phyloP scores from a whole-genome alignment of 2,888 invertebrate species.

The Brachypterus glaber region DNA sequence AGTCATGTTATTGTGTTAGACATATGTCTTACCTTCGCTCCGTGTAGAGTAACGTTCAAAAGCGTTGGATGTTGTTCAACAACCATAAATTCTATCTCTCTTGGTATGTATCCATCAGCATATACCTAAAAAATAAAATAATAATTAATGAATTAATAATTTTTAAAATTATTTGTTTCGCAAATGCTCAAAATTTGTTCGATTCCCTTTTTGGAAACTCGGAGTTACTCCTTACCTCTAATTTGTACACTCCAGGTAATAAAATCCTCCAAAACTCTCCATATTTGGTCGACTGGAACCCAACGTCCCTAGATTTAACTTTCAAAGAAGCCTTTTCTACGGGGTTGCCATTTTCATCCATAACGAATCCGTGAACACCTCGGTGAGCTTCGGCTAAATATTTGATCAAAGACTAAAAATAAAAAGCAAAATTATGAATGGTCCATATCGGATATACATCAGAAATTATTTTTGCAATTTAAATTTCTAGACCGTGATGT shows the following conservation, averaged over 20 bases:
- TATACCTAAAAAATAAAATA: slow-evolving; percentile 62
- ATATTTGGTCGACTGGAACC: slow-evolving; percentile 75
- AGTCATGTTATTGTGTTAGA: too few species aligned
- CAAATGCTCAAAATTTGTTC: not conserved
- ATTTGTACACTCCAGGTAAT: slow-evolving; percentile 74
- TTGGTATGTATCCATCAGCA: slow-evolving; percentile 74
- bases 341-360: slow-evolving; percentile 67
- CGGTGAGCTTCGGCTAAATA: slow-evolving; percentile 79
- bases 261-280: slow-evolving; percentile 95
- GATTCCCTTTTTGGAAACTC: too few species aligned
- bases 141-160: too few species aligned
- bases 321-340: slow-evolving; percentile 70
- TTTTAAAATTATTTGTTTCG: not conserved
- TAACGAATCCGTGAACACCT: slow-evolving; percentile 81
- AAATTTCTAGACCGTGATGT: too few species aligned
- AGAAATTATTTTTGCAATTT: too few species aligned
- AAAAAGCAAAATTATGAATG: slow-evolving; percentile 1
- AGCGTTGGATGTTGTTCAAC: slow-evolving; percentile 77
- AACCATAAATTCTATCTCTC: slow-evolving; percentile 78
- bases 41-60: slow-evolving; percentile 71
- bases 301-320: slow-evolving; percentile 73
- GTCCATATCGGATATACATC: too few species aligned
- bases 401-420: slow-evolving; percentile 62
- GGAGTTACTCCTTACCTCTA: too few species aligned
- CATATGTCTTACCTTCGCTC: slow-evolving; percentile 59